Percentiles rank a stretch among this genome's conserved stretches.
phyloP scores from a whole-genome alignment of 2,797 vertebrate species.

The Pelobates cultripes region DNA sequence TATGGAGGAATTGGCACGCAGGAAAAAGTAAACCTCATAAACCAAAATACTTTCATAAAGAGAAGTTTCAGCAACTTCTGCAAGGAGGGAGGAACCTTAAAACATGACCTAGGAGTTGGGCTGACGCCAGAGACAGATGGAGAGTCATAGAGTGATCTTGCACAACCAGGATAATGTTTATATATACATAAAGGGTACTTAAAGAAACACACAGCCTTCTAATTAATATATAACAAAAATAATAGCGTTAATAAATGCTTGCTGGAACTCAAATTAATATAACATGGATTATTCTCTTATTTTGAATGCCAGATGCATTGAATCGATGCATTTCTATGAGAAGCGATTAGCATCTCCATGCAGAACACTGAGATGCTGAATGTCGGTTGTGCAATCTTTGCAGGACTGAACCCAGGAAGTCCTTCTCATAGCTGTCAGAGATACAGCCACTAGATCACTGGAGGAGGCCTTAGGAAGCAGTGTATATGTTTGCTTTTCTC shows the following conservation, averaged over 20 bases:
- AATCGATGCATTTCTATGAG: too few relatives aligned
- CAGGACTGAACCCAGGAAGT: too few relatives aligned
- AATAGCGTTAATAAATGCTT: neutral
- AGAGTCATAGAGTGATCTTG: slow-evolving; percentile 12
- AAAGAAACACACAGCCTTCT: neutral
- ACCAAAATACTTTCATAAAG: slow-evolving; percentile 48
- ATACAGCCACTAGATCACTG: too few relatives aligned
- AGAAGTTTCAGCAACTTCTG: slow-evolving; percentile 48
- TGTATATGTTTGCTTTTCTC: too few relatives aligned
- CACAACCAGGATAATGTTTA: neutral
- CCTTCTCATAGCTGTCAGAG: too few relatives aligned
- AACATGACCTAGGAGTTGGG: slow-evolving; percentile 29
- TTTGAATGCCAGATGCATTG: too few relatives aligned
- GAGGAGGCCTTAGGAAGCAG: too few relatives aligned
- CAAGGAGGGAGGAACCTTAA: slow-evolving; percentile 35
- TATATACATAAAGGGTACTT: neutral
- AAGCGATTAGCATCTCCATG: too few relatives aligned
- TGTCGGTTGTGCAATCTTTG: too few relatives aligned
- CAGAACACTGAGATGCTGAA: too few relatives aligned
- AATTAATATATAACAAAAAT: neutral
- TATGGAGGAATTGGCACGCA: slow-evolving; percentile 23
- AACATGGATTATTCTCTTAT: too few relatives aligned
- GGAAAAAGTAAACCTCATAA: slow-evolving; percentile 43
- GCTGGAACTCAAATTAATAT: too few relatives aligned
- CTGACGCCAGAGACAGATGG: slow-evolving; percentile 16